These are phyloP conservation scores for Chymomyza fuscimana DNA, from an alignment of 2,888 invertebrate species.

Conservation along the genomic window DNA sequence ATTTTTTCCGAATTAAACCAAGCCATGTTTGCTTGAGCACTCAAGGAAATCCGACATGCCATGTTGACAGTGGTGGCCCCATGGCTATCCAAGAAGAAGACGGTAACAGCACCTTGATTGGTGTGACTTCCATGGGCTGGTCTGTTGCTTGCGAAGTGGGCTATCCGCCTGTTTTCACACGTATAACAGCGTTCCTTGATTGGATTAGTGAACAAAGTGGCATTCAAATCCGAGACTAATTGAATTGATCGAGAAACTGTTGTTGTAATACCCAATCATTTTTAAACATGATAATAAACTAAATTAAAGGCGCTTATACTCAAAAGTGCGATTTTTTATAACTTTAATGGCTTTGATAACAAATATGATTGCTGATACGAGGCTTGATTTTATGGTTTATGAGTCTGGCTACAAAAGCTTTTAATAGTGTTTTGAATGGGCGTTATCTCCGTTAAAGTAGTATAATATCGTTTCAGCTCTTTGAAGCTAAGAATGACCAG, in stretches of 20 bases:
- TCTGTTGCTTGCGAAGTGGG: slow-evolving; percentile 60
- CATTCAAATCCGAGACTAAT: slow-evolving; percentile 5
- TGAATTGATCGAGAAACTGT: neutral
- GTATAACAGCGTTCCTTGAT: slow-evolving; percentile 58
- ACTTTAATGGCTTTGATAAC: neutral
- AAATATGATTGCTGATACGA: neutral
- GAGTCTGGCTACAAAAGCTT: too few species aligned
- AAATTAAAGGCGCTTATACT: neutral
- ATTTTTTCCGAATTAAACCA: slow-evolving; percentile 38
- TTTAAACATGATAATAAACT: neutral
- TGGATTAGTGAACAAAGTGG: slow-evolving; percentile 53
- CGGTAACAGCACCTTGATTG: slow-evolving; percentile 46
- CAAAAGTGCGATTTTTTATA: neutral
- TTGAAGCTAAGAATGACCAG: too few species aligned
- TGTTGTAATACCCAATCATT: neutral
- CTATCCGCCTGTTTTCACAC: slow-evolving; percentile 68
- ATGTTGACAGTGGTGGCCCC: slow-evolving; percentile 68
- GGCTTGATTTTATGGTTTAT: neutral
- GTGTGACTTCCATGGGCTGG: slow-evolving; percentile 68
- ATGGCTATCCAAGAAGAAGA: slow-evolving; percentile 34
- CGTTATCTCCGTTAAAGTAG: too few species aligned
- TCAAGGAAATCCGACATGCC: slow-evolving; percentile 50
- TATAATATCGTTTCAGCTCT: too few species aligned
- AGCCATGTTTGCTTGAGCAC: slow-evolving; percentile 59
- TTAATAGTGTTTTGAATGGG: too few species aligned